phyloP scores from a whole-genome alignment of 2,797 vertebrate species.

The Momotus momota region DNA sequence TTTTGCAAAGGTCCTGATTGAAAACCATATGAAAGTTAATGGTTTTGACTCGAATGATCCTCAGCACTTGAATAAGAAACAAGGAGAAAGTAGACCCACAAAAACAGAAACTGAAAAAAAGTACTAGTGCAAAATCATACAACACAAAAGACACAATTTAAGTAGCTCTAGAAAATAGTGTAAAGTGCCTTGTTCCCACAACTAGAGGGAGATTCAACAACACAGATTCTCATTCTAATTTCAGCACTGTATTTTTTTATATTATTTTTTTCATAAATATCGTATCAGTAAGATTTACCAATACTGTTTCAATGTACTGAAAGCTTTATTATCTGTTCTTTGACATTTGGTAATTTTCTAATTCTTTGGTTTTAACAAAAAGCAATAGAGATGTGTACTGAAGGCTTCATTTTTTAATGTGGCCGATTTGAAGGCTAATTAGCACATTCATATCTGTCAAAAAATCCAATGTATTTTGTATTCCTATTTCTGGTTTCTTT shows the following conservation, averaged over 20 bases:
- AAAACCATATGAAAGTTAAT: slow-evolving; percentile 34
- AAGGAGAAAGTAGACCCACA: background rate
- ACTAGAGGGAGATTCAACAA: background rate
- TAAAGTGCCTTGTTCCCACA: background rate
- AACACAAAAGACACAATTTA: background rate
- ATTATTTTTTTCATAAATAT: background rate
- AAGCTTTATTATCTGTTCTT: background rate
- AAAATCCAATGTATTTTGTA: background rate
- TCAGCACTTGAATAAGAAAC: background rate
- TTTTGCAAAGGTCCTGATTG: slow-evolving; percentile 38
- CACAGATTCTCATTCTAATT: background rate
- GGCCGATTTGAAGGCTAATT: background rate
- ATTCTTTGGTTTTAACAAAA: background rate
- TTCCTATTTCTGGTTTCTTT: background rate
- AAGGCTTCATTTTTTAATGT: background rate
- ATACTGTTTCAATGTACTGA: background rate
- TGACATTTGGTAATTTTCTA: background rate
- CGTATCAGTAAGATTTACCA: background rate
- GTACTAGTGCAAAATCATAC: background rate
- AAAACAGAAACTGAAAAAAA: background rate
- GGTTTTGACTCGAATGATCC: background rate
- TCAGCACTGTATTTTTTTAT: background rate
- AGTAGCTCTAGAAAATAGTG: background rate
- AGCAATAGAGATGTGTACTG: background rate
- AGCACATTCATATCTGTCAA: background rate